phyloP scores from a whole-genome alignment of 2,113 vertebrate genomes.

The Forbesichthys agassizii region DNA sequence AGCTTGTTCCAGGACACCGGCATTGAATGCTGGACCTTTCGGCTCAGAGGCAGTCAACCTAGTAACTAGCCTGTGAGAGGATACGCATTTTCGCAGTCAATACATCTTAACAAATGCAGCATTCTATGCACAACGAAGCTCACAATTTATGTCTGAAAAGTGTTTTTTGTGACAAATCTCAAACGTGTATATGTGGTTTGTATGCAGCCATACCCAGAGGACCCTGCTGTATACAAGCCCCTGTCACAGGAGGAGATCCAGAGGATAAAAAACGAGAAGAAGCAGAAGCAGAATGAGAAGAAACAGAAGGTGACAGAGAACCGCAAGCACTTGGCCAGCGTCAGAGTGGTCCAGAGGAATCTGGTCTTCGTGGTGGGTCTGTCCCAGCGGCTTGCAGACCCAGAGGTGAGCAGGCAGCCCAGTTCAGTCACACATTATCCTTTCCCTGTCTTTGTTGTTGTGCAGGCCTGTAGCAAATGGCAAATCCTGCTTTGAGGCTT shows the following conservation, averaged over 20 bases:
- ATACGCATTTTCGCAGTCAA: too few species aligned
- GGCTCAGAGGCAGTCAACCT: too few species aligned
- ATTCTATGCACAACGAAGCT: too few species aligned
- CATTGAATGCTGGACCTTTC: too few species aligned
- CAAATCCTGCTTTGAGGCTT: neutral
- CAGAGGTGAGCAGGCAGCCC: constrained; percentile 82
- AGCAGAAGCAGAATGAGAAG: constrained; percentile 98
- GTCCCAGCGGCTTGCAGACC: constrained; percentile 95
- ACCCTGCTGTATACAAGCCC: constrained; percentile 98
- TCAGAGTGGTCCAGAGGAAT: constrained; percentile 97
- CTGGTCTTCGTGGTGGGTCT: constrained; percentile 98
- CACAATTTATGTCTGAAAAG: too few species aligned
- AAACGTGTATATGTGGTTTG: neutral
- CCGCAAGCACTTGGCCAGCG: constrained; percentile 97
- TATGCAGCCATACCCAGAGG: constrained; percentile 95
- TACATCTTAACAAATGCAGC: too few species aligned
- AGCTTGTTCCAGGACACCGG: too few species aligned
- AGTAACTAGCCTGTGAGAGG: too few species aligned
- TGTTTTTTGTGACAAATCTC: too few species aligned
- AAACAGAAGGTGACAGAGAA: constrained; percentile 99
- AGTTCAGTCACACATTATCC: neutral
- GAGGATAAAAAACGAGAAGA: constrained; percentile 99
- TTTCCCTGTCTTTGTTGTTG: neutral
- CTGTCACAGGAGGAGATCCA: constrained; percentile 98
- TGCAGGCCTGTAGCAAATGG: neutral